A percentile compares a stretch with the other conserved stretches of the same genome.
phyloP scores from a whole-genome alignment of 2,113 vertebrate species.

The Heterocephalus glaber region DNA sequence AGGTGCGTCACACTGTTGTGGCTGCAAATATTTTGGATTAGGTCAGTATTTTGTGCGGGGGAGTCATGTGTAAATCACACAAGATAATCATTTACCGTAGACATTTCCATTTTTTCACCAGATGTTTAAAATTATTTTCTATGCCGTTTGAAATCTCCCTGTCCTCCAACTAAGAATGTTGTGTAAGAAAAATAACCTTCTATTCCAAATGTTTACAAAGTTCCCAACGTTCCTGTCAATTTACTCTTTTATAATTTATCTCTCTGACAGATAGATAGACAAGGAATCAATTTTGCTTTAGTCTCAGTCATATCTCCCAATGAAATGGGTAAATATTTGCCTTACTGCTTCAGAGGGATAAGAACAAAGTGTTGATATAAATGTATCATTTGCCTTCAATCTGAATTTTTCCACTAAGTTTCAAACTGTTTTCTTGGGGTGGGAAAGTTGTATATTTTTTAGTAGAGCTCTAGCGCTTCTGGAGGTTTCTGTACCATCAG shows the following conservation, averaged over 20 bases:
- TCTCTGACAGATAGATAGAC: background rate
- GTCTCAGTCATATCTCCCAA: conserved; percentile 40
- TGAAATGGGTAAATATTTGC: conserved; percentile 60
- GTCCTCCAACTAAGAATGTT: background rate
- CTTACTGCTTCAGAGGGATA: conserved; percentile 45
- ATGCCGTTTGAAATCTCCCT: background rate
- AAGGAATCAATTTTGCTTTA: conserved; percentile 59
- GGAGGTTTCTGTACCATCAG: background rate
- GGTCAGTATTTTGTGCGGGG: background rate
- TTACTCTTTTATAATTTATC: background rate
- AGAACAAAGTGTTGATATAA: conserved; percentile 48
- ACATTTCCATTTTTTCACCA: background rate
- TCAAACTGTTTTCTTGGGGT: conserved; percentile 22
- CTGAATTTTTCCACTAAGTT: conserved; percentile 25
- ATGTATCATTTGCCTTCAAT: background rate
- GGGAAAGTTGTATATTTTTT: background rate
- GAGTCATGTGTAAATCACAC: conserved; percentile 29
- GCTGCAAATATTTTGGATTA: conserved; percentile 79
- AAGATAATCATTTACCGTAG: background rate
- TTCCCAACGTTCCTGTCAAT: background rate
- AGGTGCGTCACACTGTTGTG: conserved; percentile 66
- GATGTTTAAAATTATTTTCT: background rate
- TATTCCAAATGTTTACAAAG: conserved; percentile 43
- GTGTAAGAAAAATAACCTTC: background rate
- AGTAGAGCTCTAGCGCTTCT: background rate